Conservation (phyloP, 2,888 invertebrate species). For the Phymatocera aterrima region DNA sequence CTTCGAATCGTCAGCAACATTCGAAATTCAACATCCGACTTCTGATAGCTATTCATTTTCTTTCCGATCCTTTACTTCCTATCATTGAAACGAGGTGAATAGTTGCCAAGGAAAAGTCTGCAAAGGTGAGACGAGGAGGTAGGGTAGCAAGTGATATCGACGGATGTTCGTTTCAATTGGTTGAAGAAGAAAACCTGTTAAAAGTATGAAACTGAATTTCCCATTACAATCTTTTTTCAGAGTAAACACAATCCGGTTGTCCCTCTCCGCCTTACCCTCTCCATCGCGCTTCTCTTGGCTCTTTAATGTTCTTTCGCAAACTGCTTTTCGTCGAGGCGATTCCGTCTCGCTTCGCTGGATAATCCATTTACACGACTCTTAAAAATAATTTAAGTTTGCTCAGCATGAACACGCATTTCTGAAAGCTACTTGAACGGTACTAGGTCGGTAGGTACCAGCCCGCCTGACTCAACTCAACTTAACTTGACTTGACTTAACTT, state of each 20-base stretch:
- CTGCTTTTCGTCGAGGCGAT: constrained; percentile 42
- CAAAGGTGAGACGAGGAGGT: background rate
- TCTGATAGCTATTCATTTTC: no score
- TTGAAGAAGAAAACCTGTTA: constrained; percentile 20
- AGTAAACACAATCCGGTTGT: constrained; percentile 31
- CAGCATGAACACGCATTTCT: constrained; percentile 47
- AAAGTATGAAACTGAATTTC: constrained; percentile 39
- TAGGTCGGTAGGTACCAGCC: background rate
- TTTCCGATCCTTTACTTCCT: background rate
- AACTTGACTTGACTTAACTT: background rate
- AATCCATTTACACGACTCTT: constrained; percentile 48
- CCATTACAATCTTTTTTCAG: constrained; percentile 36
- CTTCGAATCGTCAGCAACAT: no score
- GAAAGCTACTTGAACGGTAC: constrained; percentile 43
- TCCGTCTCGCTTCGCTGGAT: constrained; percentile 42
- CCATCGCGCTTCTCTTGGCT: background rate
- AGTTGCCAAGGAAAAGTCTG: background rate
- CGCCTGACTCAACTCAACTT: background rate
- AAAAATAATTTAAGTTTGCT: constrained; percentile 49
- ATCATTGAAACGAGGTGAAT: background rate
- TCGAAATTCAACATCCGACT: no score
- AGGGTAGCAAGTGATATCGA: background rate
- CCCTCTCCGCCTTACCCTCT: background rate
- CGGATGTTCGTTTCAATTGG: constrained; percentile 18
- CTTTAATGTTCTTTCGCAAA: constrained; percentile 44